Evolutionary conservation across 2,113 vertebrate genomes (phyloP), one percentile per base, ranked within the genome.

Genomic region (Natator depressus): DNA sequence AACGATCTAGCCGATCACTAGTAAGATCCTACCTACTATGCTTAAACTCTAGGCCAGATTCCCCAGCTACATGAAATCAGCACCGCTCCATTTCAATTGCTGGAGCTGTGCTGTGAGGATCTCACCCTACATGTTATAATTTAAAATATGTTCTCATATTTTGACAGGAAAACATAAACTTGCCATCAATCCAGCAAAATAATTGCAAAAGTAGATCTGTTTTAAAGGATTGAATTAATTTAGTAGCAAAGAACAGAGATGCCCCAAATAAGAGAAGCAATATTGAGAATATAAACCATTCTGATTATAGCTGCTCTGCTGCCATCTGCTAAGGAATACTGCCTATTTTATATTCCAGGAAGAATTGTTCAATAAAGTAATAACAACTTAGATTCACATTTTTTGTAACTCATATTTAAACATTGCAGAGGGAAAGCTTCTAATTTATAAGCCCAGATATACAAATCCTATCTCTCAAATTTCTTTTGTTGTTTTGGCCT

Each of bases 401-500:
- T 93, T 87, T 51, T 5, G 46, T 86, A 96, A 93, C 59, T 81
- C 72, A 59, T 85, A 82, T 88, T 95, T 89, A 97, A 97, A 92
- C 89, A 87, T 7, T 87, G 54, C n/a, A 47, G 91, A 96, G 25
- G 85, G 87, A 96, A 97, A 92, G 35, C 29, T 94, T 96, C 92
- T 98, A 85, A 97, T 93, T 97, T 97, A 78, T 83, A 95, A 96
- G 69, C 82, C 93, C 98, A 97, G n/a, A 86, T 94, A 97, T 13
- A 97, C 89, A 97, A 95, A 97, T 95, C 94, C 80, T 96, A 57
- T 95, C 91, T 94, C 87, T 98, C 88, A 79, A 69, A 94, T 97
- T 96, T 93, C 87, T 88, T 98, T 97, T 97, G 93, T 98, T 97
- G 90, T 97, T 98, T 97, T 96, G 92, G 97, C 92, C 89, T 98